Evolutionary conservation across 2,113 vertebrate species (phyloP).

Genomic region (Sciurus niger): DNA sequence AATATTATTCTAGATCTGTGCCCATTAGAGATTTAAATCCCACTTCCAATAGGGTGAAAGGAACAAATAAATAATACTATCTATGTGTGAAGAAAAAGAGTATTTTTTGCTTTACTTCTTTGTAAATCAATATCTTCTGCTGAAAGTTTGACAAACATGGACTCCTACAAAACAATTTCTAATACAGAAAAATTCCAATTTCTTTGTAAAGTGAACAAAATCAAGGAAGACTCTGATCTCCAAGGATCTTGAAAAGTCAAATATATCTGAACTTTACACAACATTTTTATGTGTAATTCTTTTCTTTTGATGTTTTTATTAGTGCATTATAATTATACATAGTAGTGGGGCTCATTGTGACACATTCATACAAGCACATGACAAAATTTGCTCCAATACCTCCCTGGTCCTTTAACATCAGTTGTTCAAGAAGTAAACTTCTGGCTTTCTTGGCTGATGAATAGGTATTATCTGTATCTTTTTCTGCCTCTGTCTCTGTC

Average conservation of each 20-base stretch:
- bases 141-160: constrained; percentile 45
- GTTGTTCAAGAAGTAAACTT: not conserved
- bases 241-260: constrained; percentile 18
- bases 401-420: not conserved
- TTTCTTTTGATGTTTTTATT: no score
- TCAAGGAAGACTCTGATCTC: constrained; percentile 2
- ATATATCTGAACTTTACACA: constrained; percentile 19
- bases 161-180: constrained; percentile 51
- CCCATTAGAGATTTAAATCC: constrained; percentile 2
- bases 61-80: not conserved
- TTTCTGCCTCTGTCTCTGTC: no score
- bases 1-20: not conserved
- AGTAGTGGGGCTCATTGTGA: no score
- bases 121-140: constrained; percentile 4
- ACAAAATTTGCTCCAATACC: no score
- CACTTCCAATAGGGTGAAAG: not conserved
- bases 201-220: not conserved
- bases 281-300: no score
- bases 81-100: not conserved
- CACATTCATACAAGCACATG: no score
- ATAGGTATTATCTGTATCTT: not conserved
- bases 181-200: constrained; percentile 14
- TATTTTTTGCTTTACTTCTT: not conserved
- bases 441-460: not conserved
- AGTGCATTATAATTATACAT: no score